Base-by-base conservation (phyloP, 2,797 vertebrate genomes). In the Eleutherodactylus coqui region DNA sequence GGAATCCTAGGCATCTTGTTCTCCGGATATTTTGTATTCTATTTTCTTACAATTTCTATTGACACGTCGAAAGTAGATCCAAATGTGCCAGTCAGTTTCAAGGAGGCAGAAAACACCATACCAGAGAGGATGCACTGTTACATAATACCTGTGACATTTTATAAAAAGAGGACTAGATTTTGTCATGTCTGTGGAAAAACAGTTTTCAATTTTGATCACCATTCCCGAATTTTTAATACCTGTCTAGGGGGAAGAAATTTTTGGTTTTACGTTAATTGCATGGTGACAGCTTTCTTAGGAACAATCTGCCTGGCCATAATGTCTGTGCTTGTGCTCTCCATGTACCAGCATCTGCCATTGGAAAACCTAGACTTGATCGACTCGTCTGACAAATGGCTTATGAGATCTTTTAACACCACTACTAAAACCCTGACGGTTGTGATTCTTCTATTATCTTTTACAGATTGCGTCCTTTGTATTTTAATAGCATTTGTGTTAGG, bases 201-300 rank as follows among this genome's bases (percentile, higher is more conserved):
- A 4, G 64, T 69, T 38, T 69, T 69, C 24, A 69, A 69, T 9
- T 69, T 38, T 3, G 64, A 69, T 38, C 64, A 69, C 64, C 64
- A 69, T 69, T 69, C 64, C 64, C 17, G 8, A 24, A 69, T 69
- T 69, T 69, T 69, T 9, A 69, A 69, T 34, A 69, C 34, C 19
- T 69, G 64, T 69, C 1, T 69, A 36, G 64, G 64, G 19, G 64
- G 64, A 24, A 69, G 7, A 38, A 69, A 69, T 69, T 38, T 69
- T 69, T 69, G 64, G 64, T 69, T 69, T 69, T 69, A 69, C 34
- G 10, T 38, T 17, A 69, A 24, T 13, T 69, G 34, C 34, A 21
- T 38, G 1, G 8, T 36, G 7, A 34, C 64, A 10, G 34, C 34
- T 69, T 69, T 69, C 64, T 21, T 69, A 69, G 64, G 64, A 0